Percentiles rank a stretch among this genome's conserved stretches.
phyloP scores from a whole-genome alignment of 1,140 invertebrate species.

The Nasonia longicornis region DNA sequence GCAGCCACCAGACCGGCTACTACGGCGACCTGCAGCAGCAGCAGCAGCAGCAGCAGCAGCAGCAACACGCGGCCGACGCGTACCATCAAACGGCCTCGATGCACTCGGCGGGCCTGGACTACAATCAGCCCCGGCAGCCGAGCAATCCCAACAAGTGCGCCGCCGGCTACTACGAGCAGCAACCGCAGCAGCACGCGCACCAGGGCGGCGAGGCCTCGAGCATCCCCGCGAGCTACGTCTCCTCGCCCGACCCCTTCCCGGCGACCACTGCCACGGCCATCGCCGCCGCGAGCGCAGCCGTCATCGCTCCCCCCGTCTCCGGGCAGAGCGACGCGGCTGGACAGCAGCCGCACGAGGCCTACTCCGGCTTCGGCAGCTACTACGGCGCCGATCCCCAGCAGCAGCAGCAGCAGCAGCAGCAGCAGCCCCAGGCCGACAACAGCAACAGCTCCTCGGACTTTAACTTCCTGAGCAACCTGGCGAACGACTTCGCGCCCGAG shows the following conservation, averaged over 20 bases:
- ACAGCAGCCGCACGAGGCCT: conserved; percentile 67
- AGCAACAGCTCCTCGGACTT: conserved; percentile 92
- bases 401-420: conserved; percentile 77
- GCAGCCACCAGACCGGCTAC: conserved; percentile 24
- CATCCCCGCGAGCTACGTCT: conserved; percentile 67
- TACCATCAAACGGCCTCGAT: conserved; percentile 49
- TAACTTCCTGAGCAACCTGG: conserved; percentile 90
- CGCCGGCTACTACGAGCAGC: conserved; percentile 65
- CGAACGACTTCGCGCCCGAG: conserved; percentile 91
- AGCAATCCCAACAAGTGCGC: conserved; percentile 48
- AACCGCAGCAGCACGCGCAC: conserved; percentile 58
- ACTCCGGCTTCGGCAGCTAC: conserved; percentile 78
- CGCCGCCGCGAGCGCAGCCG: conserved; percentile 69
- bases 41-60: conserved; percentile 43
- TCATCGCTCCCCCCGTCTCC: conserved; percentile 70
- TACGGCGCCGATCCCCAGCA: conserved; percentile 69
- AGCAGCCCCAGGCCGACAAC: conserved; percentile 76
- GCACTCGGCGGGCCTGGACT: not conserved
- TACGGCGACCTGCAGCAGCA: conserved; percentile 36
- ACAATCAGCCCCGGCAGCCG: conserved; percentile 42
- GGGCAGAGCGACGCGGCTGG: conserved; percentile 68
- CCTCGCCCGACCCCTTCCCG: conserved; percentile 68
- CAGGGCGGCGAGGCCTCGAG: conserved; percentile 69
- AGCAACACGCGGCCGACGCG: conserved; percentile 55
- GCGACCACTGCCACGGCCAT: conserved; percentile 66